Evolutionary conservation across 2,797 vertebrate genomes (phyloP), one percentile per base, ranked within the genome.

Genomic region (Chromobotia macracanthus): DNA sequence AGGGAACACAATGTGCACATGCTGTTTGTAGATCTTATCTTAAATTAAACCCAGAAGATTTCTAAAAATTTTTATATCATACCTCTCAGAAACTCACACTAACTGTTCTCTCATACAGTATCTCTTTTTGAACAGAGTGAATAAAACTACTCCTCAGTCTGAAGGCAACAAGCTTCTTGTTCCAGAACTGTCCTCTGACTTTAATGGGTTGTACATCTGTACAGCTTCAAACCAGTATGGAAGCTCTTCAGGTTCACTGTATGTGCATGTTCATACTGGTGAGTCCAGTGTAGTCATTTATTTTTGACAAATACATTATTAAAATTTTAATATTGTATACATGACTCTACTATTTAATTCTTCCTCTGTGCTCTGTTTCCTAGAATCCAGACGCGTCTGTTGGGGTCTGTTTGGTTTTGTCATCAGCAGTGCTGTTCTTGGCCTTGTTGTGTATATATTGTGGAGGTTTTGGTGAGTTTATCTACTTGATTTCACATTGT

Each of bases 371-470:
- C 0, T 0, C 35, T 65, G 3, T 53, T 16, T 53, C 0, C 28
- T 31, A 75, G 72, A 41, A 53, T 53, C 72, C 60, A 65, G 28
- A 8, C 18, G 8, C 0, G 48, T 65, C n/a, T 75, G 72, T 75
- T 65, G 61, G 72, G 48, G n/a, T 53, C 48, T 75, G 13, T 65
- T 41, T 53, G 28, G 4, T 65, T 11, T 12, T 23, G 0, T 9
- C n/a, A 64, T 1, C 25, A 19, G 25, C 12, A 25, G 0, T 50
- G 58, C 9, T 51, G n/a, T 18, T 38, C 3, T 38, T 6, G 2
- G 1, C 15, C 12, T n/a, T 25, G 9, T n/a, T n/a, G 23, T 3
- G 1, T 35, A n/a, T 10, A 1, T 5, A 35, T 63, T 16, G 2
- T 7, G 25, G n/a, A n/a, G n/a, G n/a, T n/a, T n/a, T n/a, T n/a